phyloP scores from a whole-genome alignment of 2,113 vertebrate species.

The Eulacestoma nigropectus region DNA sequence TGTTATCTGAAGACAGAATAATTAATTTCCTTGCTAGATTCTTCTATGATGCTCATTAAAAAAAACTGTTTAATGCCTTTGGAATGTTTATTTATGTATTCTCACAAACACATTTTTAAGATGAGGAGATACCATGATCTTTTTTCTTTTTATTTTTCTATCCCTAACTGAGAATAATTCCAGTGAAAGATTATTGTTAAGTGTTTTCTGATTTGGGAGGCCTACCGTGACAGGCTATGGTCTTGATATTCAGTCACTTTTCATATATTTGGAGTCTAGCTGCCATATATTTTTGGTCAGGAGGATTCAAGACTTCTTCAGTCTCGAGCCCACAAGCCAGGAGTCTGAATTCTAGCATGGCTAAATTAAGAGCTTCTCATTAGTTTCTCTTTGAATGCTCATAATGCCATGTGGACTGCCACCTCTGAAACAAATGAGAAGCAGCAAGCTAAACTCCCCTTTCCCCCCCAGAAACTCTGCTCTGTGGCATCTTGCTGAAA shows the following conservation, averaged over 20 bases:
- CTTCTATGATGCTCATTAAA: neutral
- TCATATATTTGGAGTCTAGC: neutral
- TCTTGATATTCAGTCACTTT: neutral
- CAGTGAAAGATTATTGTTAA: neutral
- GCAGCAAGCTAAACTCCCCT: neutral
- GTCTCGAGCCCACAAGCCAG: neutral
- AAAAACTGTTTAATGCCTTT: neutral
- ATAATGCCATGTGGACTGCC: accelerated
- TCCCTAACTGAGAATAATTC: neutral
- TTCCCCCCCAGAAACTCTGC: neutral
- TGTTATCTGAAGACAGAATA: neutral
- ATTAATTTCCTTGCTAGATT: neutral
- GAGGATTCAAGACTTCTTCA: neutral
- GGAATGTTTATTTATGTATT: neutral
- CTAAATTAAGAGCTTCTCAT: neutral
- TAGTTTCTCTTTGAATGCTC: neutral
- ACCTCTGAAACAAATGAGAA: neutral
- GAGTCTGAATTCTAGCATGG: neutral
- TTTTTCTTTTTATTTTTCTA: neutral
- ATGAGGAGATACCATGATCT: neutral
- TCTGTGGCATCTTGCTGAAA: neutral
- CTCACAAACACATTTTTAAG: neutral
- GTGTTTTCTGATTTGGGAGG: neutral
- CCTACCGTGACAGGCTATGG: neutral
- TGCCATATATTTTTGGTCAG: neutral